phyloP scores from a whole-genome alignment of 2,113 vertebrate species.

The Turnix velox region DNA sequence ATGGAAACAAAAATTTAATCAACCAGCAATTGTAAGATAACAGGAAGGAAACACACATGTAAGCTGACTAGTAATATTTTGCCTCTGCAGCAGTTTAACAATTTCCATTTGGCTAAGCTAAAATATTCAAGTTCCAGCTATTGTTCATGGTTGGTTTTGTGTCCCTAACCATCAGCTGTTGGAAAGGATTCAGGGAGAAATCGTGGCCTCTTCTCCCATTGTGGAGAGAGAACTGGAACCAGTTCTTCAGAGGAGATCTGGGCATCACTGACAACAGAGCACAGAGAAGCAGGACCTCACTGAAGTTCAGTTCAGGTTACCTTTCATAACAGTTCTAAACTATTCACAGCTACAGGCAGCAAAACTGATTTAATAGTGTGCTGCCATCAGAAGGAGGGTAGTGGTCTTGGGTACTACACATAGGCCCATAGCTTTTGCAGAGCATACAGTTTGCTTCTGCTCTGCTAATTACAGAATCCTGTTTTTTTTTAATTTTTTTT shows the following conservation, averaged over 20 bases:
- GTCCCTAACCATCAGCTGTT: background rate
- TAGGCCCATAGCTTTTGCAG: background rate
- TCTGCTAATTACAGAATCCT: background rate
- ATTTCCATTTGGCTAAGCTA: background rate
- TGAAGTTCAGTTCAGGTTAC: background rate
- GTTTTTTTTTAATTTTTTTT: background rate
- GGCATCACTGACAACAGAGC: background rate
- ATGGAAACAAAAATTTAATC: background rate
- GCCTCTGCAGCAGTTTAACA: background rate
- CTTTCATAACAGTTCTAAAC: rapidly evolving
- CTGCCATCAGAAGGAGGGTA: background rate
- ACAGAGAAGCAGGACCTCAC: background rate
- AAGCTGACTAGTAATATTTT: background rate
- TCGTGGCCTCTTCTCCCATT: background rate
- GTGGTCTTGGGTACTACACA: background rate
- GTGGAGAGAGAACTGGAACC: background rate
- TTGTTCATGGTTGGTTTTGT: background rate
- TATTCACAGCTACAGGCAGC: rapidly evolving
- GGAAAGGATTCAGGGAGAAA: background rate
- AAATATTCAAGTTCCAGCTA: background rate
- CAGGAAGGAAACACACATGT: background rate
- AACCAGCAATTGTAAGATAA: background rate
- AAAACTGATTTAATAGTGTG: background rate
- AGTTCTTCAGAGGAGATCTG: background rate
- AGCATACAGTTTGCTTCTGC: background rate